Base-by-base conservation (phyloP, 37 sponge, comb jelly and placozoan species). In the Hexactinellida sp. region DNA sequence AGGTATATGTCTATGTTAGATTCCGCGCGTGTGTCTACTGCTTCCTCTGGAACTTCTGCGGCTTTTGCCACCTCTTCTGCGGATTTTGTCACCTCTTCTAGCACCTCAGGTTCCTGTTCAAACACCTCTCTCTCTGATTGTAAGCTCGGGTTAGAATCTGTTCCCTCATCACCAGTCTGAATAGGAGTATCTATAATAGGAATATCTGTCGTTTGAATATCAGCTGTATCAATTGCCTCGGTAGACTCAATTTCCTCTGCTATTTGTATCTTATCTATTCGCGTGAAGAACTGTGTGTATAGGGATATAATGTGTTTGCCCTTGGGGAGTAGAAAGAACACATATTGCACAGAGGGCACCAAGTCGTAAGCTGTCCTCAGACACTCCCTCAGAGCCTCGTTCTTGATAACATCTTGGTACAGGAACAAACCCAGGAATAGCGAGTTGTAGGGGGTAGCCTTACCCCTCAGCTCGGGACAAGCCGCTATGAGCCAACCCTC, bases 371-470 rank as follows among this genome's bases (percentile, higher is more conserved):
- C 82, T 21, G 86, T 91, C 38, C 93, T 82, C 21, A 96, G 88
- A 21, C 92, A 88, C 38, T 96, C 97, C 0, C 84, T 25, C 21
- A 83, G 83, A 5, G 91, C 93, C 35, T 89, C 90, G 36, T 87
- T 85, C 1, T 84, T 55, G 86, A 86, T 91, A 0, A 63, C 91
- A 52, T 91, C 95, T 34, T 89, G 92, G 23, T 90, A 91, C 37
- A 92, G 93, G 88, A 98, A 94, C 36, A 94, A 84, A 82, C 89
- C 89, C 34, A 95, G 85, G 54, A 95, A 98, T 24, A 98, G 88
- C 28, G 90, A 88, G 85, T 95, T 98, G 38, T 95, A 36, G 23
- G 96, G 93, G 94, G 76, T 63, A n/a, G 76, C 76, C 13, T 28
- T 23, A 7, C 76, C 76, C 76, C 5, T 7, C 13, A 63, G 13